Percentiles rank a stretch among this genome's conserved stretches.
These are phyloP conservation scores for Caloenas nicobarica DNA, from an alignment of 2,113 vertebrate species.

Conservation along the genomic window DNA sequence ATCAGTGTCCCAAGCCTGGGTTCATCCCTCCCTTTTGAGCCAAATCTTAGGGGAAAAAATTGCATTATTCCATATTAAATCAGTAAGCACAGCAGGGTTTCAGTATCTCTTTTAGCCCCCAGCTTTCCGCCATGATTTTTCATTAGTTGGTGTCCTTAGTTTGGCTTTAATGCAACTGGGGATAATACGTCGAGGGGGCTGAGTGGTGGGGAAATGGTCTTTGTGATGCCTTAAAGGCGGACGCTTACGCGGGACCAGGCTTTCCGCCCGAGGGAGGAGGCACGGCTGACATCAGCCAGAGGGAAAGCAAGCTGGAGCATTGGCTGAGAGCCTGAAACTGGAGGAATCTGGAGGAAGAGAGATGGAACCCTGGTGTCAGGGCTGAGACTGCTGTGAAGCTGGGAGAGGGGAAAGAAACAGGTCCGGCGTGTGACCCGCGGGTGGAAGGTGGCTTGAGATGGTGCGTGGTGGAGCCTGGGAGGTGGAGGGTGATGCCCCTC, in stretches of 20 bases:
- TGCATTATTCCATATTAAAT: neutral
- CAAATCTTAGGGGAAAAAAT: fast-evolving
- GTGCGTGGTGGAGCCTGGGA: neutral
- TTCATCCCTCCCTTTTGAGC: neutral
- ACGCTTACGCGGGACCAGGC: neutral
- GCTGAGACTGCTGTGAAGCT: neutral
- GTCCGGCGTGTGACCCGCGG: neutral
- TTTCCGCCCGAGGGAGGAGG: neutral
- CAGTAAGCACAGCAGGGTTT: neutral
- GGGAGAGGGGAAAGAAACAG: neutral
- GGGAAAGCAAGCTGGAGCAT: neutral
- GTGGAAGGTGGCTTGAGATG: fast-evolving
- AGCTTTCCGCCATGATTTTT: neutral
- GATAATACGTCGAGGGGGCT: fast-evolving
- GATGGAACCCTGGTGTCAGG: neutral
- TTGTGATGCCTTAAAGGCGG: neutral
- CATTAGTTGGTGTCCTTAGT: neutral
- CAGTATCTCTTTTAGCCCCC: fast-evolving
- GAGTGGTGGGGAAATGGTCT: neutral
- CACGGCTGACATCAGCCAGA: neutral
- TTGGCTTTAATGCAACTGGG: neutral
- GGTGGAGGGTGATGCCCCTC: neutral
- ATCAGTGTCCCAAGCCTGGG: fast-evolving
- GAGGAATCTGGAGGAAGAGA: neutral
- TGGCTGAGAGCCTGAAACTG: neutral